Percentiles rank a stretch among this genome's conserved stretches.
phyloP scores from a whole-genome alignment of 2,888 invertebrate species.

The Sinopyrophorus schimmeli region DNA sequence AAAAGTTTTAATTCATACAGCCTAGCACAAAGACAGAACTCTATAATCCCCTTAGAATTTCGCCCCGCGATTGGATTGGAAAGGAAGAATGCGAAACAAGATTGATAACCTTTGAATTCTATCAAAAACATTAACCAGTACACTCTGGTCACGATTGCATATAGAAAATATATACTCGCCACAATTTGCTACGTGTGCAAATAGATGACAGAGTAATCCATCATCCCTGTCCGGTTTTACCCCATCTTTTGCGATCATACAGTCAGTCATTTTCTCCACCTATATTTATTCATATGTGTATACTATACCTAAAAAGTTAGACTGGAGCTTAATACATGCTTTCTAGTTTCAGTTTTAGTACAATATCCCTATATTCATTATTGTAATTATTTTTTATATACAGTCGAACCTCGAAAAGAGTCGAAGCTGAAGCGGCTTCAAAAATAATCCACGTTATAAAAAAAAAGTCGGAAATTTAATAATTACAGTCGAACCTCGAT shows the following conservation, averaged over 20 bases:
- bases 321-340: too few relatives aligned
- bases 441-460: too few relatives aligned
- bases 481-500: too few relatives aligned
- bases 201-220: slow-evolving; percentile 52
- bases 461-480: too few relatives aligned
- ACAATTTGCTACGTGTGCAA: slow-evolving; percentile 53
- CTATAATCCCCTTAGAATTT: slow-evolving; percentile 47
- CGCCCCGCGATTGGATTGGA: slow-evolving; percentile 44
- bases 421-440: too few relatives aligned
- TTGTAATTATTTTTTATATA: too few relatives aligned
- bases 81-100: slow-evolving; percentile 47
- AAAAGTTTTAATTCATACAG: slow-evolving; percentile 40
- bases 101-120: slow-evolving; percentile 52
- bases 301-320: too few relatives aligned
- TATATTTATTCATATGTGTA: too few relatives aligned
- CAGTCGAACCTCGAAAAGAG: too few relatives aligned
- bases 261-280: slow-evolving; percentile 30
- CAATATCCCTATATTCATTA: too few relatives aligned
- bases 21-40: slow-evolving; percentile 39
- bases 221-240: slow-evolving; percentile 50
- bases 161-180: slow-evolving; percentile 43
- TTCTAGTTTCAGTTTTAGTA: too few relatives aligned
- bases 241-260: slow-evolving; percentile 38
- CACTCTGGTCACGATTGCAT: slow-evolving; percentile 44
- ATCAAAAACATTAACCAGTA: slow-evolving; percentile 51